These are phyloP conservation scores for Drymodes brunneopygia DNA, from an alignment of 2,113 vertebrate species.

Conservation along the genomic window DNA sequence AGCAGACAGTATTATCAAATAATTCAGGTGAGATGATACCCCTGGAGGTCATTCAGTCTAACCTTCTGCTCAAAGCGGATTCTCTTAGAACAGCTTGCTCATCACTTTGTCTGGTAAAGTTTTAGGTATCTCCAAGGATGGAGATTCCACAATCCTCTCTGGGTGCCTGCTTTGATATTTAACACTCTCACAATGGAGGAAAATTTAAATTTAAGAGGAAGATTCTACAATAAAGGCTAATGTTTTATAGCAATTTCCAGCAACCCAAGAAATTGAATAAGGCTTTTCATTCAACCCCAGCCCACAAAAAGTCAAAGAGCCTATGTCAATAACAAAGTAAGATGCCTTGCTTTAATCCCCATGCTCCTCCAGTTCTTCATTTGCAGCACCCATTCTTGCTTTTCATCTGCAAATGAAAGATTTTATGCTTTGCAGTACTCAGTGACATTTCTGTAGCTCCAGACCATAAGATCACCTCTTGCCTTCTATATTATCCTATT, in stretches of 20 bases:
- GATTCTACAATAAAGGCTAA: neutral
- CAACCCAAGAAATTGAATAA: neutral
- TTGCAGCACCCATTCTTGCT: neutral
- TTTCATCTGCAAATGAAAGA: neutral
- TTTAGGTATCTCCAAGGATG: neutral
- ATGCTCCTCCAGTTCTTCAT: neutral
- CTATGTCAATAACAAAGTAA: neutral
- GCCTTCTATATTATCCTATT: neutral
- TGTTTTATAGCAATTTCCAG: neutral
- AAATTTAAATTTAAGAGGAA: neutral
- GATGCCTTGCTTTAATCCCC: neutral
- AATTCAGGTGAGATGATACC: neutral
- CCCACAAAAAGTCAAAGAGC: neutral
- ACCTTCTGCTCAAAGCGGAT: neutral
- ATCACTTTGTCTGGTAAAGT: neutral
- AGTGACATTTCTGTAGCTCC: neutral
- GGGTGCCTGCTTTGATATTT: neutral
- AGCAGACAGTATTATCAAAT: neutral
- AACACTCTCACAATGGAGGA: neutral
- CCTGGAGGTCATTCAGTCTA: neutral
- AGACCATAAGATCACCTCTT: neutral
- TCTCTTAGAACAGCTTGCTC: neutral
- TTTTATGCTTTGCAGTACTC: neutral
- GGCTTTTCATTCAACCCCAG: neutral
- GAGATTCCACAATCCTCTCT: neutral